These are phyloP conservation scores for Beaufortia kweichowensis DNA, from an alignment of 2,113 vertebrate species.

Conservation along the genomic window DNA sequence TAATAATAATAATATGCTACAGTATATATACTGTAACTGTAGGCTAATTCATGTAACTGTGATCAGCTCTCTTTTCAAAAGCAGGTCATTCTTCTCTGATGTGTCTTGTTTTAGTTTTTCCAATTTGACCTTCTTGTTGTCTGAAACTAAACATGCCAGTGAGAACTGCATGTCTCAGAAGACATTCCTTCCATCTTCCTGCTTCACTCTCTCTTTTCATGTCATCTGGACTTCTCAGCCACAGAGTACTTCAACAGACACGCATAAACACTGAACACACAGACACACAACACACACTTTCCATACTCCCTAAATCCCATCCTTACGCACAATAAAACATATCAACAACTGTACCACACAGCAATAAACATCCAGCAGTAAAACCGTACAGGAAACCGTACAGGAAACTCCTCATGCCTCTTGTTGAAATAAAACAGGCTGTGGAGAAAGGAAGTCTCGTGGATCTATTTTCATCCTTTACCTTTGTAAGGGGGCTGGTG, in stretches of 20 bases:
- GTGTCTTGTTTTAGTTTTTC: not conserved
- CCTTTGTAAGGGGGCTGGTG: conserved; percentile 8
- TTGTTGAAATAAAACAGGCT: not conserved
- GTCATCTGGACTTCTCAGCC: conserved; percentile 17
- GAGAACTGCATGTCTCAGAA: not conserved
- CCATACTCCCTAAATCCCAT: conserved; percentile 6
- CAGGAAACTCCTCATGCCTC: not conserved
- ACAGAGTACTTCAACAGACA: conserved; percentile 33
- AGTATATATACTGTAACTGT: too few species aligned
- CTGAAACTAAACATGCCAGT: conserved; percentile 12
- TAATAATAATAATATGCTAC: too few species aligned
- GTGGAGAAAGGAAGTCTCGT: not conserved
- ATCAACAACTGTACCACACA: conserved; percentile 17
- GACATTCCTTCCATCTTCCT: not conserved
- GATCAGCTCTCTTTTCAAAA: not conserved
- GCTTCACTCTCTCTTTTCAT: conserved; percentile 19
- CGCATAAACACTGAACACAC: not conserved
- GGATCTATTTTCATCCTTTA: conserved; percentile 11
- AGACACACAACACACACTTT: not conserved
- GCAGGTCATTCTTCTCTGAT: not conserved
- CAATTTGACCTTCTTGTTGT: not conserved
- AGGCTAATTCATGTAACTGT: not conserved
- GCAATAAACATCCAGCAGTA: conserved; percentile 18
- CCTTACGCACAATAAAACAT: conserved; percentile 18
- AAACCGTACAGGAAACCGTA: not conserved